Conservation (phyloP, 2,797 vertebrate genomes). For the Microctenopoma stevenorrisi region DNA sequence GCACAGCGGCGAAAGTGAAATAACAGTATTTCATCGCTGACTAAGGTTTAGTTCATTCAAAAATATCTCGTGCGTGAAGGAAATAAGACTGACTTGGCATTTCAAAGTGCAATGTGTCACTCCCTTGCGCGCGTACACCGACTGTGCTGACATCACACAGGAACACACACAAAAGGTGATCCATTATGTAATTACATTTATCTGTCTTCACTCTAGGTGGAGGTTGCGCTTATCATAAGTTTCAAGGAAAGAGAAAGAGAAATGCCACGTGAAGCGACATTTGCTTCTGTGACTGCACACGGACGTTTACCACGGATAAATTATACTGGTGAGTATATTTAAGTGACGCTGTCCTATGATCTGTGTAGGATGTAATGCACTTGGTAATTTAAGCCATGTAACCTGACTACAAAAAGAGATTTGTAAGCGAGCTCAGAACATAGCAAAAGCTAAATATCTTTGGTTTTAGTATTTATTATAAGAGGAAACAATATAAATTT, state of each 20-base stretch:
- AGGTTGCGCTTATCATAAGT: conserved; percentile 49
- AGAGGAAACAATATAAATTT: not conserved
- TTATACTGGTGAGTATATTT: conserved; percentile 44
- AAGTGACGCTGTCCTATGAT: not conserved
- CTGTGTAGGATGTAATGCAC: not conserved
- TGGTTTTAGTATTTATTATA: not conserved
- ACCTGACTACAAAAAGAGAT: not conserved
- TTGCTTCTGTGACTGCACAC: not conserved
- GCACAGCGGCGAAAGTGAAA: not conserved
- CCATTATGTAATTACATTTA: conserved; percentile 30
- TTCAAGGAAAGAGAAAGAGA: conserved; percentile 33
- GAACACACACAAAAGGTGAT: not conserved
- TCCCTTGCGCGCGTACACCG: not conserved
- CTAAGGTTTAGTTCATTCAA: not conserved
- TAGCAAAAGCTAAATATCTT: not conserved
- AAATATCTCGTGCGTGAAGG: not conserved
- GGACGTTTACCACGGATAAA: not conserved
- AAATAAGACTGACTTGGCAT: not conserved
- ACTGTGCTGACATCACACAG: not conserved
- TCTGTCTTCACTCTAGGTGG: not conserved
- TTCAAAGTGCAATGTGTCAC: not conserved
- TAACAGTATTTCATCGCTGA: not conserved
- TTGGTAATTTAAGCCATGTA: not conserved
- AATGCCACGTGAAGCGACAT: not conserved
- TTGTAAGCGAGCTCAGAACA: not conserved